Base-by-base conservation (phyloP, 1,140 invertebrate species). In the Venturia canescens region DNA sequence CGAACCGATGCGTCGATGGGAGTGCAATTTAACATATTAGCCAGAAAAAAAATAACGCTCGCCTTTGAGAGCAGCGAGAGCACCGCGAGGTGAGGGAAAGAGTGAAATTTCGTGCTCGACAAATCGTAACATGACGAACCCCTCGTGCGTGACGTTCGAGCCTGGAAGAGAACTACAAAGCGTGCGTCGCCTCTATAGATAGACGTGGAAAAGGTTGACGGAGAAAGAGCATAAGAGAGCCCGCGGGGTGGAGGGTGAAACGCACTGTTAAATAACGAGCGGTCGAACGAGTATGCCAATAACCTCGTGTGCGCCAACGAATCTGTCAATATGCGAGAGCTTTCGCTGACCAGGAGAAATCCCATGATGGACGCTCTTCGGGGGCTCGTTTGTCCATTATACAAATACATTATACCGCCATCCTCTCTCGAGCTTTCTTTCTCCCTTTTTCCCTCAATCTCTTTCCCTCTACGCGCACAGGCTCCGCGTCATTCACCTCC, bases 281-380 rank as follows among this genome's bases (percentile, higher is more conserved):
- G 72, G 72, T 75, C 72, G 72, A 75, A 75, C 72, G 72, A 75
- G 72, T 31, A 75, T 75, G 72, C 48, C 72, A 75, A 75, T 75
- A 75, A 75, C 72, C 72, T 31, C 48, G 72, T 75, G 72, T 75
- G 48, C 72, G 31, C 72, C 11, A 57, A 75, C 50, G 72, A 75
- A 75, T 75, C 72, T 75, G 72, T 75, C 72, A 75, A 75, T 75
- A 75, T 75, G 72, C 26, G 72, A 75, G 72, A 48, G 72, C 23
- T 57, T 48, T 29, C 1, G 72, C 23, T 75, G 72, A 75, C 48
- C 72, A 27, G 72, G 26, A 31, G 48, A 57, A 48, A 57, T 53
- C 38, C 72, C 23, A 50, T 75, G 48, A 75, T 50, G 48, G 70
- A 72, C 27, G 72, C 3, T 27, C 63, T 1, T 13, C 26, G 23